Evolutionary conservation across 2,888 invertebrate species (phyloP), one percentile per base, ranked within the genome.

Genomic region (Antheraea yamamai): DNA sequence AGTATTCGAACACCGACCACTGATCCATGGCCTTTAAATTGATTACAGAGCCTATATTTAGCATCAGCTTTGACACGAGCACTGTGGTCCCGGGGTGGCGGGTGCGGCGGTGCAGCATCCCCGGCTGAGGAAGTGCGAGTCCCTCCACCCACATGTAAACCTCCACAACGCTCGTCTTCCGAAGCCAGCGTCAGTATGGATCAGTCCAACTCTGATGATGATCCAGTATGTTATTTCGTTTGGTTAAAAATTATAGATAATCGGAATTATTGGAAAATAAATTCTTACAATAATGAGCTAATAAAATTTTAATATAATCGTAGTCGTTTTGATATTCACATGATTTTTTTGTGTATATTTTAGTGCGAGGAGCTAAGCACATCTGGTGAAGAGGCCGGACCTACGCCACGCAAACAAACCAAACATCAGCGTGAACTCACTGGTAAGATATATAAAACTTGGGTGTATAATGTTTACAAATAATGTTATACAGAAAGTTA

Each of bases 61-160:
- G 98, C 98, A 3, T 98, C 98, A 6, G 98, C 98, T 1, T 92
- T 99, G 78, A 98, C 98, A 81, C 98, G 98, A 86, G 97, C 98
- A 82, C 97, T 99, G 89, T 99, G 98, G 98, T 97, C 98, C 1
- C 97, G 98, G 39, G 97, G 96, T 71, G 79, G 79, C 20, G 74
- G 89, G 84, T 76, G 89, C 84, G 78, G 80, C 61, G 86, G 85
- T 39, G 87, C 78, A 52, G 87, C 86, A 70, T 85, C 89, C 35
- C 86, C 88, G 85, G 95, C 88, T 80, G 93, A 87, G 82, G 91
- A 83, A 81, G 90, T 95, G 79, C 96, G 92, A 81, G 96, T 89
- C 85, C 96, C 93, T 81, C 92, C 90, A 78, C 94, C 95, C 35
- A 83, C 87, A 76, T 92, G 94, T 89, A 93, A 94, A 84, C 91